phyloP scores from a whole-genome alignment of 2,888 invertebrate genomes.

The Lottia scabra region DNA sequence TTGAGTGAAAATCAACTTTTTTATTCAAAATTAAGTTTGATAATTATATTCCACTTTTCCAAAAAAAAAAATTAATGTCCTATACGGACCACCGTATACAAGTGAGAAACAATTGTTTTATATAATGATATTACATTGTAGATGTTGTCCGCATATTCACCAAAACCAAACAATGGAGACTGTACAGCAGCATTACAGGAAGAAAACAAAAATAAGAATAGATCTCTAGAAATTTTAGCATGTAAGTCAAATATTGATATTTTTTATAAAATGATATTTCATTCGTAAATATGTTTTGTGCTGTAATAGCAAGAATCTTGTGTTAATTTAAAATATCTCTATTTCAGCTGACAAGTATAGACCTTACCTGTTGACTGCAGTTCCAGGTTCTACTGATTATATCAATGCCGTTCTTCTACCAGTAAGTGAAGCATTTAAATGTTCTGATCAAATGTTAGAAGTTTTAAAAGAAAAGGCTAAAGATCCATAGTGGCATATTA shows the following conservation, averaged over 20 bases:
- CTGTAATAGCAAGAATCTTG: no score
- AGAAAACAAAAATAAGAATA: slow-evolving; percentile 27
- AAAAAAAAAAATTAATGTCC: no score
- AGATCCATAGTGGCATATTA: no score
- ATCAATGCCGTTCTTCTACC: slow-evolving; percentile 36
- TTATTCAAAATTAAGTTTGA: no score
- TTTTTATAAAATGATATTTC: neutral
- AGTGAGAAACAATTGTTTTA: no score
- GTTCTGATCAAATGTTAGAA: no score
- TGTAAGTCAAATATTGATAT: slow-evolving; percentile 9
- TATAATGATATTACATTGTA: neutral
- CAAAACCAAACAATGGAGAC: neutral
- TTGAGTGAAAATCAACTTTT: no score
- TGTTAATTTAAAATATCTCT: neutral
- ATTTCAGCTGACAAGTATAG: slow-evolving; percentile 23
- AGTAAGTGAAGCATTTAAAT: no score
- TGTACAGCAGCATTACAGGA: slow-evolving; percentile 14
- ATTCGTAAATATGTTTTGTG: no score
- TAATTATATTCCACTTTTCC: no score
- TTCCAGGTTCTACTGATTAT: slow-evolving; percentile 18
- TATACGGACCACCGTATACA: no score
- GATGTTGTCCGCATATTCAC: slow-evolving; percentile 20
- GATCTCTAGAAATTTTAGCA: slow-evolving; percentile 29
- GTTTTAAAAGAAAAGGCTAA: no score
- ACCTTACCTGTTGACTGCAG: slow-evolving; percentile 20